phyloP scores from a whole-genome alignment of 2,797 vertebrate species.

The Cryptoblepharus egeriae region DNA sequence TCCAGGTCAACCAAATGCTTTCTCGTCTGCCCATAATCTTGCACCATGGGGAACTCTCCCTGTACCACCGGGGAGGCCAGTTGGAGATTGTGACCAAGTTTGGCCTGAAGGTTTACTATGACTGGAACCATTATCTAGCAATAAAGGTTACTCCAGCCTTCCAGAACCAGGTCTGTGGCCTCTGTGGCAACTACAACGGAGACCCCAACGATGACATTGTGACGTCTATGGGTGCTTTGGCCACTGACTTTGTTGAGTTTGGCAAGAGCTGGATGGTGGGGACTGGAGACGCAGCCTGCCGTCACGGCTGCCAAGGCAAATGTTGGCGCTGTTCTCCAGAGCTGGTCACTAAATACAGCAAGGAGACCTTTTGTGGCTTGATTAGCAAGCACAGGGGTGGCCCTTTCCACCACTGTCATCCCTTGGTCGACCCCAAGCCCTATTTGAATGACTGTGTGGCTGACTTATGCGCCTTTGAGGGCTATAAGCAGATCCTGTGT shows the following conservation, averaged over 20 bases:
- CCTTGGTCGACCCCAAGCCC: conserved; percentile 70
- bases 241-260: conserved; percentile 71
- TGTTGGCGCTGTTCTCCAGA: conserved; percentile 75
- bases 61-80: conserved; percentile 71
- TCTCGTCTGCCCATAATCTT: conserved; percentile 77
- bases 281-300: conserved; percentile 75
- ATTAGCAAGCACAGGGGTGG: conserved; percentile 56
- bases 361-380: conserved; percentile 76
- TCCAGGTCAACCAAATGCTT: conserved; percentile 79
- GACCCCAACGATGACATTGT: conserved; percentile 76
- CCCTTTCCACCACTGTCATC: conserved; percentile 79
- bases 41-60: conserved; percentile 60
- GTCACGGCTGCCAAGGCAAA: conserved; percentile 71
- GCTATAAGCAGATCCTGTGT: conserved; percentile 82
- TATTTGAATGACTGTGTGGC: conserved; percentile 82
- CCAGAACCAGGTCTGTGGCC: conserved; percentile 78
- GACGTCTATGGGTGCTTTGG: conserved; percentile 51
- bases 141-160: conserved; percentile 80
- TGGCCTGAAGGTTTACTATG: conserved; percentile 79
- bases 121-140: conserved; percentile 78
- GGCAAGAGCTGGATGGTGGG: conserved; percentile 81
- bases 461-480: conserved; percentile 80
- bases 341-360: conserved; percentile 66
- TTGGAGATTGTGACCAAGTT: conserved; percentile 79
- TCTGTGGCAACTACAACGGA: conserved; percentile 87